These are phyloP conservation scores for Magallana gigas DNA, from an alignment of 1,140 invertebrate genomes.

Conservation along the genomic window DNA sequence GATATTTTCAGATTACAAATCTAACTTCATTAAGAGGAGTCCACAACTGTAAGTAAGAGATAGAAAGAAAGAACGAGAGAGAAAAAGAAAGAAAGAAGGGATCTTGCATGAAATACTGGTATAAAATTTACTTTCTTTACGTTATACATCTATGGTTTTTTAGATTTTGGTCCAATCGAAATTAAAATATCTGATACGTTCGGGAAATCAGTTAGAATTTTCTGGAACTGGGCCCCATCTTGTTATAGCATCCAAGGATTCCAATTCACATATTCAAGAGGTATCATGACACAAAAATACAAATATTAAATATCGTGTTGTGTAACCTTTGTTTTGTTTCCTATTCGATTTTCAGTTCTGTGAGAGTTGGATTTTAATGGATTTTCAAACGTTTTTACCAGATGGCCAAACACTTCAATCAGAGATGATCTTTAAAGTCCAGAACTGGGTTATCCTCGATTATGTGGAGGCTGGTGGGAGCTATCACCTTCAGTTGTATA, in stretches of 20 bases:
- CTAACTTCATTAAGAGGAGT: not conserved
- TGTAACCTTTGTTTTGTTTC: not conserved
- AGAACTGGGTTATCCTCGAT: not conserved
- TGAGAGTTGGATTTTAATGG: no score
- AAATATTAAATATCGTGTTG: not conserved
- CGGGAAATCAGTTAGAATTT: not conserved
- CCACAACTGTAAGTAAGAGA: not conserved
- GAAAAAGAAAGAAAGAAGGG: no score
- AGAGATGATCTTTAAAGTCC: not conserved
- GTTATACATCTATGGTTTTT: not conserved
- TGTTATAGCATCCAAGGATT: not conserved
- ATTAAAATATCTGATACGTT: not conserved
- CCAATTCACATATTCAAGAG: not conserved
- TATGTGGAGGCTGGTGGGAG: not conserved
- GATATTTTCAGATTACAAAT: not conserved
- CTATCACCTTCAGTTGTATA: not conserved
- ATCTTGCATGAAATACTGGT: no score
- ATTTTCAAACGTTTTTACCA: not conserved
- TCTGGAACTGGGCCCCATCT: not conserved
- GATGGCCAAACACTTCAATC: not conserved
- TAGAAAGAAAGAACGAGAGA: no score
- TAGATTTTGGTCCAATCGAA: not conserved
- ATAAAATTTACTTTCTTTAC: not conserved
- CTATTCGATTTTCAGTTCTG: no score
- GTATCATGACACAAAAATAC: not conserved